Conservation (phyloP, 1,140 invertebrate species). For the Chrysoperla carnea region DNA sequence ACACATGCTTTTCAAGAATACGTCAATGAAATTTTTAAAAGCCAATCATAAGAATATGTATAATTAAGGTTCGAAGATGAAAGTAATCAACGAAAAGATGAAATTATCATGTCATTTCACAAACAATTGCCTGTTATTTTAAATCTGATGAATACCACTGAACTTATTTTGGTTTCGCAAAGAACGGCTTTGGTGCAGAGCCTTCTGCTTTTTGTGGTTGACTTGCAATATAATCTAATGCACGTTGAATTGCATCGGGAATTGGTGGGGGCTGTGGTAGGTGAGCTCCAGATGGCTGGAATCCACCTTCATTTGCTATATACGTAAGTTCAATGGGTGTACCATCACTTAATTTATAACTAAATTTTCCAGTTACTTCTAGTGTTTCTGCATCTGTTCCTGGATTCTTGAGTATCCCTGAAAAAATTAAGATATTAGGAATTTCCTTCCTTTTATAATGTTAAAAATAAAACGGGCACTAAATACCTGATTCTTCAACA, state of each 20-base stretch:
- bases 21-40: too few species aligned
- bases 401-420: not conserved
- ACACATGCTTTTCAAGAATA: too few species aligned
- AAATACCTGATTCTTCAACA: not conserved
- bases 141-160: too few species aligned
- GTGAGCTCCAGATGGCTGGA: slow-evolving; percentile 26
- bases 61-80: too few species aligned
- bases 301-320: slow-evolving; percentile 33
- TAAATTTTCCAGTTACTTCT: not conserved
- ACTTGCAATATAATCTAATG: slow-evolving; percentile 19
- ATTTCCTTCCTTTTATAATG: not conserved
- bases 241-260: slow-evolving; percentile 17
- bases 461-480: not conserved
- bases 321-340: slow-evolving; percentile 25
- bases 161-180: too few species aligned
- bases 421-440: not conserved
- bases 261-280: slow-evolving; percentile 36
- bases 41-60: too few species aligned
- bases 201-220: slow-evolving; percentile 14
- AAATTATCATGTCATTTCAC: too few species aligned
- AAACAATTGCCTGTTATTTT: too few species aligned
- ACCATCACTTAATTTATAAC: slow-evolving; percentile 18
- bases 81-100: too few species aligned
- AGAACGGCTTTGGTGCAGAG: too few species aligned
- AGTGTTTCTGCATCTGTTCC: not conserved